Base-by-base conservation (phyloP, 2,888 invertebrate genomes). In the Ormyrus pomaceus region DNA sequence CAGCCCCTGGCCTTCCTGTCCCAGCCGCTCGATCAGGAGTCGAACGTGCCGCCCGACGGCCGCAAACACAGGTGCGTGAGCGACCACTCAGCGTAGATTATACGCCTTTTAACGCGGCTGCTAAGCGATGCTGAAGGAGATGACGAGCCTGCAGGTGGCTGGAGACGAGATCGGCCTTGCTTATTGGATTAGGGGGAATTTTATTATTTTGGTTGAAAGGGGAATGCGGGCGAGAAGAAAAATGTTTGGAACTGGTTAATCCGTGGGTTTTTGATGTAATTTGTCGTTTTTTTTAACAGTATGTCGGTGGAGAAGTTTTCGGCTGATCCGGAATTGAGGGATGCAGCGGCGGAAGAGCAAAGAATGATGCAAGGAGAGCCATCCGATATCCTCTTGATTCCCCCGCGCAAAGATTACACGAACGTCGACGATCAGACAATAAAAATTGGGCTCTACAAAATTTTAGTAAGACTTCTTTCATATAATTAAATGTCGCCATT, bases 391-490 rank as follows among this genome's bases (percentile, higher is more conserved):
- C 19, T 71, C 11, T 58, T 72, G 11, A 59, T 51, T 51, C 62
- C 78, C 34, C 55, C 66, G 11, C 61, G 46, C 7, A 75, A 71
- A 56, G 66, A 71, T 65, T 50, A 70, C 4, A 19, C 50, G 11
- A 68, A 64, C 46, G 58, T 70, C 19, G 65, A 74, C n/a, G 65
- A 79, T 51, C 74, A 65, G 61, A 66, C 65, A 75, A 72, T 81
- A 71, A 78, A 81, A 56, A 46, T 75, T 51, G 66, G 71, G 5
- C 64, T 78, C 10, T 81, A 71, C 51, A 81, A 71, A 68, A 66
- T 81, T 56, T 53, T 78, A 46, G 81, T 78, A 75, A 59, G 48
- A 45, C 7, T 59, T 70, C 11, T 45, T 70, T 55, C 8, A 50
- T 45, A 19, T 11, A 51, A 5, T 50, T 34, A 19, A 19, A 19